Conservation (phyloP, 1,140 invertebrate genomes). For the Calephelis virginiensis region DNA sequence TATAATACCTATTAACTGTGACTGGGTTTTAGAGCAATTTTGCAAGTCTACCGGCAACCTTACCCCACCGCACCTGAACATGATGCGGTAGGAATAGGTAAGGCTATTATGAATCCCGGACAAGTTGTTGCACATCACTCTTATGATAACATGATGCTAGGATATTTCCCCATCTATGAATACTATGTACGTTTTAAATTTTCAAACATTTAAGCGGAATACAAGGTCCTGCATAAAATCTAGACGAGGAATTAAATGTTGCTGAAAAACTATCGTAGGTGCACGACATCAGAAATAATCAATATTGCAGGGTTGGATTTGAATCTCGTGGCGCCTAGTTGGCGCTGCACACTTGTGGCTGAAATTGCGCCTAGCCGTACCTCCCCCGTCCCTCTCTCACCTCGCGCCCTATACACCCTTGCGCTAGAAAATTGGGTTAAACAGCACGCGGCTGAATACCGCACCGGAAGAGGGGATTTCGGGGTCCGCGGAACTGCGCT, state of each 20-base stretch:
- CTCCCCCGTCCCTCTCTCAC: slow-evolving; percentile 40
- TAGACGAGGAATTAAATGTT: neutral
- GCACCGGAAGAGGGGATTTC: slow-evolving; percentile 72
- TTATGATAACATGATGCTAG: too few species aligned
- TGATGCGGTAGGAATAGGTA: too few species aligned
- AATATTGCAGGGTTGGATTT: slow-evolving; percentile 73
- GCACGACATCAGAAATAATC: slow-evolving; percentile 66
- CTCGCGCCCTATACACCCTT: slow-evolving; percentile 58
- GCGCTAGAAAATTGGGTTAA: slow-evolving; percentile 76
- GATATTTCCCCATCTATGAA: too few species aligned
- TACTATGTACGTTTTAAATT: too few species aligned
- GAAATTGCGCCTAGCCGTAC: slow-evolving; percentile 56
- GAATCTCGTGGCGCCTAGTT: slow-evolving; percentile 63
- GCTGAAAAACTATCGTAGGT: slow-evolving; percentile 20
- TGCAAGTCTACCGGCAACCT: too few species aligned
- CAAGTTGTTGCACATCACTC: too few species aligned
- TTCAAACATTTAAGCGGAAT: too few species aligned
- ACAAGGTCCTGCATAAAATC: too few species aligned
- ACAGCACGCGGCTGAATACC: slow-evolving; percentile 69
- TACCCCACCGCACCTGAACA: too few species aligned
- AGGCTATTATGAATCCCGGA: too few species aligned
- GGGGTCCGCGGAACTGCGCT: slow-evolving; percentile 68
- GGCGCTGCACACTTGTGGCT: slow-evolving; percentile 70
- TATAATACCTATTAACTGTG: too few species aligned
- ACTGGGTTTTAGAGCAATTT: too few species aligned